Percentiles rank a stretch among this genome's conserved stretches.
Conservation (phyloP, 2,888 invertebrate species). For the Drosophila robusta region DNA sequence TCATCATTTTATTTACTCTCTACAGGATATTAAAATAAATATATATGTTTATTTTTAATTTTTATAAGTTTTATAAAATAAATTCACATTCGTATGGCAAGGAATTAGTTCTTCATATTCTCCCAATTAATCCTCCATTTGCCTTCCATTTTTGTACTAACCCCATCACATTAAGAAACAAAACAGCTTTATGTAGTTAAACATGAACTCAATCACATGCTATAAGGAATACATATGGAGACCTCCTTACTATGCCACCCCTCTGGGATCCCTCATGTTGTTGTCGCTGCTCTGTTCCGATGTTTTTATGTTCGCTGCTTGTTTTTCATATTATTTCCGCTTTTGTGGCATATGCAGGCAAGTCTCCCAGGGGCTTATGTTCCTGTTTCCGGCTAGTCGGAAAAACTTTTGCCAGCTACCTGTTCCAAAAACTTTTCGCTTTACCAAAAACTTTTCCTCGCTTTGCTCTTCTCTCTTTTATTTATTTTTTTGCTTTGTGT, state of each 20-base stretch:
- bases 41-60: too few species aligned
- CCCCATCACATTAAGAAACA: too few species aligned
- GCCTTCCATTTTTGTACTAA: too few species aligned
- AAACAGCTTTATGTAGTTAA: too few species aligned
- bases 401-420: conserved; percentile 56
- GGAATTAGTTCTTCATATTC: too few species aligned
- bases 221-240: background rate
- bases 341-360: conserved; percentile 45
- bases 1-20: too few species aligned
- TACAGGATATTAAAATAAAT: too few species aligned
- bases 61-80: too few species aligned
- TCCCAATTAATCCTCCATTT: too few species aligned
- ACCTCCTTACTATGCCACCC: background rate
- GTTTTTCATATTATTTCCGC: conserved; percentile 50
- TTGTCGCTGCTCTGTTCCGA: background rate
- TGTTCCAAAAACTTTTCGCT: conserved; percentile 57
- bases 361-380: conserved; percentile 51
- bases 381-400: conserved; percentile 55
- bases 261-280: background rate
- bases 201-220: too few species aligned
- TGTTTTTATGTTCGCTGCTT: conserved; percentile 25
- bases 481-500: background rate
- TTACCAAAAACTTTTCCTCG: conserved; percentile 53
- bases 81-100: too few species aligned
- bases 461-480: conserved; percentile 7